A percentile compares a stretch with the other conserved stretches of the same genome.
Evolutionary conservation across 2,113 vertebrate genomes (phyloP).

Genomic region (Marmota flaviventris): DNA sequence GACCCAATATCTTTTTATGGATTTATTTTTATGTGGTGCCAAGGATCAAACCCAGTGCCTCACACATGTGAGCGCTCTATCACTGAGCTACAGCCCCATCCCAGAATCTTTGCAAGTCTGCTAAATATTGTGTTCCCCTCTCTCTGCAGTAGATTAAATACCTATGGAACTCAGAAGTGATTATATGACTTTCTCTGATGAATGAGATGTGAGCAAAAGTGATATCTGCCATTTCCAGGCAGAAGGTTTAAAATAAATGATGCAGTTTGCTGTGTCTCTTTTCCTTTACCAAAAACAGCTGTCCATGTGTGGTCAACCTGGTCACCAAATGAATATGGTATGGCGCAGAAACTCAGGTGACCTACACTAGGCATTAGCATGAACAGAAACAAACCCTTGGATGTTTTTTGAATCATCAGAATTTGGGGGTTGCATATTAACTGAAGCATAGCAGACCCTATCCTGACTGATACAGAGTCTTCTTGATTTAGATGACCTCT

Average conservation of each 20-base stretch:
- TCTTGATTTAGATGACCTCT: background rate
- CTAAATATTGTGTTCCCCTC: background rate
- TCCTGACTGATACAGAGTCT: background rate
- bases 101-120: background rate
- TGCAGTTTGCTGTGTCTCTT: background rate
- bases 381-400: background rate
- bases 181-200: background rate
- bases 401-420: background rate
- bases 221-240: background rate
- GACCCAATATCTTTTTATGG: too few species aligned
- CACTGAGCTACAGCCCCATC: too few species aligned
- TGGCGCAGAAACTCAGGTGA: background rate
- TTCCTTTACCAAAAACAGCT: background rate
- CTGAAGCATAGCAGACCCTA: background rate
- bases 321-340: background rate
- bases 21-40: too few species aligned
- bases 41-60: too few species aligned
- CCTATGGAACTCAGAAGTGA: background rate
- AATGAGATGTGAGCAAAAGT: background rate
- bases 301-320: background rate
- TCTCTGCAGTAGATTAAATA: background rate
- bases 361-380: fast-evolving
- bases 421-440: background rate
- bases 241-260: conserved; percentile 30
- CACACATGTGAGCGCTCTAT: too few species aligned